Percentiles rank a stretch among this genome's conserved stretches.
These are phyloP conservation scores for Brachionichthys hirsutus DNA, from an alignment of 2,113 vertebrate genomes.

Conservation along the genomic window DNA sequence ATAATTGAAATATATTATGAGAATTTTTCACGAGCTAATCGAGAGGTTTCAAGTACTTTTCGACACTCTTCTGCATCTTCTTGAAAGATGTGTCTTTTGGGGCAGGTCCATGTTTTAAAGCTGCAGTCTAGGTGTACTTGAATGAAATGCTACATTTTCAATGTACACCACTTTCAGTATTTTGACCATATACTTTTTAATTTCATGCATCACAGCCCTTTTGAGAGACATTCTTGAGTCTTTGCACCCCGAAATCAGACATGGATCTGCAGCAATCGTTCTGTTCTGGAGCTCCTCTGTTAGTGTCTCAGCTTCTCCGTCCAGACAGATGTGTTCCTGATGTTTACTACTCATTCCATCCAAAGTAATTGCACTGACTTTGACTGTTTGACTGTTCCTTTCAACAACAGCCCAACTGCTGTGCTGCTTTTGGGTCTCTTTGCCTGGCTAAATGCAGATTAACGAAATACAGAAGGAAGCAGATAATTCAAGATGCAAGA, in stretches of 20 bases:
- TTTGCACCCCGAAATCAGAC: conserved; percentile 16
- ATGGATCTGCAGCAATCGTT: conserved; percentile 20
- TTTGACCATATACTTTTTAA: conserved; percentile 21
- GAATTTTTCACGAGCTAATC: too few species aligned
- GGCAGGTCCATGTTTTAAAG: background rate
- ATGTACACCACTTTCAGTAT: conserved; percentile 4
- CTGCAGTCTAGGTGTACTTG: conserved; percentile 5
- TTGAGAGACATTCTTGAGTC: conserved; percentile 30
- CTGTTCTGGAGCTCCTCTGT: too few species aligned
- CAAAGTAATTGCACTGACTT: background rate
- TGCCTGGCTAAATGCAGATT: conserved; percentile 19
- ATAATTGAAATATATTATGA: too few species aligned
- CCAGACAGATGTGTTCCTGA: conserved; percentile 24
- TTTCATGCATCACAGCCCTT: conserved; percentile 28
- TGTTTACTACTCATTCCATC: conserved; percentile 12
- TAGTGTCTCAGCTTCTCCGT: conserved; percentile 22
- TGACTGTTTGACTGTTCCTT: conserved; percentile 13
- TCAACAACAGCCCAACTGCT: conserved; percentile 30
- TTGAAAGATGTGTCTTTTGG: conserved; percentile 25
- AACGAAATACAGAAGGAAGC: conserved; percentile 10
- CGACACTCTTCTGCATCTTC: conserved; percentile 1
- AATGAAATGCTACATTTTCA: conserved; percentile 21
- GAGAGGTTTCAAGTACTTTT: too few species aligned
- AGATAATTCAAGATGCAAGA: background rate
- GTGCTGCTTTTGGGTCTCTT: conserved; percentile 7